Evolutionary conservation across 2,113 vertebrate species (phyloP), one percentile per base, ranked within the genome.

Genomic region (Perca fluviatilis): DNA sequence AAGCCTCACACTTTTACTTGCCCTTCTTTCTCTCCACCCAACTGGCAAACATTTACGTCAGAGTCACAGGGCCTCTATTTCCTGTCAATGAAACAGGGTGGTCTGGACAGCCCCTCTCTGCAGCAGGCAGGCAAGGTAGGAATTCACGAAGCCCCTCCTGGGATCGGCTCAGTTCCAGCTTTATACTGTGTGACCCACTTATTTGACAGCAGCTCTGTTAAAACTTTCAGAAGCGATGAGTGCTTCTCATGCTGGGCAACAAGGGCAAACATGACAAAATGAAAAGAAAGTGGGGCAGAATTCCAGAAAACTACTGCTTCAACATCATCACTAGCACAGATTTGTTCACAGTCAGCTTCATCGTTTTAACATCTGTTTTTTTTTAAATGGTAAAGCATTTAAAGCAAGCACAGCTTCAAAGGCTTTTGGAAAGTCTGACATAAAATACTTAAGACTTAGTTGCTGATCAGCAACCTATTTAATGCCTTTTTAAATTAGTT

Each of bases 131-230:
- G 14, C 30, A 74, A 25, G 79, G 75, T 19, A 27, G 19, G 46
- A 43, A 56, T 66, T 66, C 69, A 70, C 47, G 14, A 77, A 63
- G 33, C 53, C 23, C 66, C 79, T 50, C 77, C 46, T 40, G 83
- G 74, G 80, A 85, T 6, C 18, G 4, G 66, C 77, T 71, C 56
- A 65, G 60, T 67, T 82, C 74, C 64, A 65, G 62, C 63, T 86
- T 76, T 53, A 15, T 30, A 72, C 82, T 58, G 63, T 46, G 76
- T 89, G 90, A 91, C 90, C 91, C 84, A 90, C 80, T 92, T 91
- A 77, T 77, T 23, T 81, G 86, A 91, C 83, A 91, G 89, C 77
- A 62, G 74, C 85, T 62, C 86, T 68, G 86, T 80, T 84, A n/a
- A 91, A 89, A 91, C 74, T 74, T 88, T 91, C 58, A 90, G 57